These are phyloP conservation scores for Ganaspis brasiliensis DNA, from an alignment of 2,888 invertebrate genomes.

Conservation along the genomic window DNA sequence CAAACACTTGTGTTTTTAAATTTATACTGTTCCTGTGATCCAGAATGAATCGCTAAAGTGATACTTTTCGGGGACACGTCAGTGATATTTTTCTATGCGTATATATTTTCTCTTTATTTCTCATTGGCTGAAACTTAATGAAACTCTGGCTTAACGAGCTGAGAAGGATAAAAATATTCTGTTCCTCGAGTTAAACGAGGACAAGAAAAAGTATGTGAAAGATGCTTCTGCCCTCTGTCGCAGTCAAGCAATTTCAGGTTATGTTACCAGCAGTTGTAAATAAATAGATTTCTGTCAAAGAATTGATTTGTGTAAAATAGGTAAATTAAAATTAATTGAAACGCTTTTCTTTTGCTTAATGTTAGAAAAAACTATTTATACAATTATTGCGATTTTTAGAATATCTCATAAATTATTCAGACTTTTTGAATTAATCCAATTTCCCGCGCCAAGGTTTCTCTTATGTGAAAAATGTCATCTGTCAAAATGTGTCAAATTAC, in stretches of 20 bases:
- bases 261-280: not conserved
- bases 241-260: not conserved
- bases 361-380: not conserved
- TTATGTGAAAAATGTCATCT: not conserved
- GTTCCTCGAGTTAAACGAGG: not conserved
- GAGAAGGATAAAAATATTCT: not conserved
- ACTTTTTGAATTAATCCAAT: not conserved
- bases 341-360: not conserved
- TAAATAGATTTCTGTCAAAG: not conserved
- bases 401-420: slow-evolving; percentile 5
- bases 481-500: slow-evolving; percentile 20
- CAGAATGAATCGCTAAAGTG: slow-evolving; percentile 72
- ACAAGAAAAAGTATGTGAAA: not conserved
- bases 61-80: slow-evolving; percentile 77
- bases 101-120: slow-evolving; percentile 52
- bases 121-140: slow-evolving; percentile 50
- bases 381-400: not conserved
- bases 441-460: not conserved
- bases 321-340: not conserved
- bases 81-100: slow-evolving; percentile 70
- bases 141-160: not conserved
- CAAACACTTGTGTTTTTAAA: slow-evolving; percentile 59
- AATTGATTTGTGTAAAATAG: not conserved
- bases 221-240: not conserved
- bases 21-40: slow-evolving; percentile 69